These are phyloP conservation scores for Carollia perspicillata DNA, from an alignment of 2,113 vertebrate species.

Conservation along the genomic window DNA sequence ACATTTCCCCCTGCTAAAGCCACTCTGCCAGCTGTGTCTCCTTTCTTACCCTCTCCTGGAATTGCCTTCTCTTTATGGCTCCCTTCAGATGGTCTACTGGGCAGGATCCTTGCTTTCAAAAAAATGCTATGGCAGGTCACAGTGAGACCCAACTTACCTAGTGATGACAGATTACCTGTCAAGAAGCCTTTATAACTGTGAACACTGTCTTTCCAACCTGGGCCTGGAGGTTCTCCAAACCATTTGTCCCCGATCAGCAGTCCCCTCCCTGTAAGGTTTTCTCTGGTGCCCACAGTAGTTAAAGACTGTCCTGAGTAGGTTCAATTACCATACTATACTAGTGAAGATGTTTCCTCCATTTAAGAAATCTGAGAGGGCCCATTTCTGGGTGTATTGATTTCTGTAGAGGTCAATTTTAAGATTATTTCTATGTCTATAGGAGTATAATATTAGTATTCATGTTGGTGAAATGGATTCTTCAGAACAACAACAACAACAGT, in stretches of 20 bases:
- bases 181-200: not conserved
- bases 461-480: not conserved
- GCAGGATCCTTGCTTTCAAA: not conserved
- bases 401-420: not conserved
- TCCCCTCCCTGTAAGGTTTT: not conserved
- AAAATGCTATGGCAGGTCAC: not conserved
- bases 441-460: not conserved
- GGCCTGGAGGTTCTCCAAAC: not conserved
- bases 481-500: not conserved
- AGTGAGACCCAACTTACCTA: accelerated
- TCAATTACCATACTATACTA: not conserved
- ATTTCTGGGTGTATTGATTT: not conserved
- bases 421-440: not conserved
- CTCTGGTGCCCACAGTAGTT: not conserved
- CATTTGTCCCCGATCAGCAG: not conserved
- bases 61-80: not conserved
- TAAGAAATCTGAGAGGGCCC: not conserved
- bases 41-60: not conserved
- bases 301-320: not conserved
- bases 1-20: accelerated
- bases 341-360: not conserved
- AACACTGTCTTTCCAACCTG: not conserved
- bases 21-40: not conserved
- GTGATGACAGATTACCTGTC: not conserved
- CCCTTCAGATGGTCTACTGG: not conserved